Base-by-base conservation (phyloP, 2,113 vertebrate genomes). In the Leptocoma aspasia region DNA sequence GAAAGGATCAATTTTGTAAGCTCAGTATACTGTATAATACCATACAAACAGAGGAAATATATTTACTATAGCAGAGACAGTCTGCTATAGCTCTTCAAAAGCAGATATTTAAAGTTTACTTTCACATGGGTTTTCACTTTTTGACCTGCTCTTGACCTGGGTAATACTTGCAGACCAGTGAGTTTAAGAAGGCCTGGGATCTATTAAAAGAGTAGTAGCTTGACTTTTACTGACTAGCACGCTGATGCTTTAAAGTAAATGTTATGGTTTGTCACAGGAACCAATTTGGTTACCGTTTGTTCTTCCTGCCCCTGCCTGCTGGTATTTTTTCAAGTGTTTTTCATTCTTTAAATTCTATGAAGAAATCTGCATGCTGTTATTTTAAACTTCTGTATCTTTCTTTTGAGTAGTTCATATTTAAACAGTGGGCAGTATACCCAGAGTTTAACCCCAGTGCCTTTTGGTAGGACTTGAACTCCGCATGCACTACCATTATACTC, bases 211-310 rank as follows among this genome's bases (percentile, higher is more conserved):
- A 97, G 95, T 98, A 98, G 98, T 98, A 98, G 98, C 98, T 97
- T 98, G 96, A 98, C 97, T 98, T 98, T 97, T 98, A 98, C 98
- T 97, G 98, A 98, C 98, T 98, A 99, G 98, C 98, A 97, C 76
- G 63, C 98, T 97, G 98, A 98, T 98, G 98, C 96, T 98, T 99
- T 99, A 99, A 98, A 99, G 98, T 98, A 99, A 99, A 99, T 99
- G 98, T 99, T 99, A 99, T 99, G 99, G 98, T 99, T 99, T 99
- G 98, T 99, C 98, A 98, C 98, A 99, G 98, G 98, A 99, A 99
- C 99, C 99, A 98, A 99, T 99, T 98, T 98, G 98, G 99, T 99
- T 99, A 98, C 98, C 98, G 98, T 99, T 98, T 99, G 98, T 98
- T 98, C 98, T 98, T 98, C 98, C 98, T 98, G 98, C 97, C 97